Evolutionary conservation across 2,113 vertebrate genomes (phyloP).

Genomic region (Excalfactoria chinensis): DNA sequence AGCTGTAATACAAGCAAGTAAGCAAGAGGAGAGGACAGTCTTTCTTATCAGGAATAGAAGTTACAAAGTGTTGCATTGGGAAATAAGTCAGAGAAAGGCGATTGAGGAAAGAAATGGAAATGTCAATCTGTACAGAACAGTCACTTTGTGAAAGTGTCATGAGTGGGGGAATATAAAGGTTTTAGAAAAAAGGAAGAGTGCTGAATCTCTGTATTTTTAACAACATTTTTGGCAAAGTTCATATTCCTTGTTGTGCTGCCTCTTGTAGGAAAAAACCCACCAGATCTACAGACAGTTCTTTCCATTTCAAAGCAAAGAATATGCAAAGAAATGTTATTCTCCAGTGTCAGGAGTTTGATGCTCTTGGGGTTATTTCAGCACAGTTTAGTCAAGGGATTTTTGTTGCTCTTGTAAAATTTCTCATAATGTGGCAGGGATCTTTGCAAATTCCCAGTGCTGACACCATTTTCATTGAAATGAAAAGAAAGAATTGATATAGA

Average conservation of each 20-base stretch:
- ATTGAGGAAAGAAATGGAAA: background rate
- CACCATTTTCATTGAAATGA: background rate
- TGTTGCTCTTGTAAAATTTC: background rate
- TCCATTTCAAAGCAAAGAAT: background rate
- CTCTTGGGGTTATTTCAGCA: background rate
- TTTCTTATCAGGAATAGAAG: background rate
- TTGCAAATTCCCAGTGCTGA: background rate
- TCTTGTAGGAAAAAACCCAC: background rate
- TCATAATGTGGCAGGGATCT: background rate
- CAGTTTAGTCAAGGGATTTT: background rate
- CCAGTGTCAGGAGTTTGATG: fast-evolving
- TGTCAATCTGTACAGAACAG: background rate
- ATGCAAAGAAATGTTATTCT: background rate
- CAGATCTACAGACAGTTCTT: background rate
- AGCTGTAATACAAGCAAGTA: slow-evolving; percentile 6
- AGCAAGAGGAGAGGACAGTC: background rate
- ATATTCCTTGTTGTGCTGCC: background rate
- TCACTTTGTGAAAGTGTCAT: fast-evolving
- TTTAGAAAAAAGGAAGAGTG: background rate
- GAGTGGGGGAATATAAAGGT: background rate
- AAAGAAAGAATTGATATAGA: background rate
- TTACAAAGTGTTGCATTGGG: background rate
- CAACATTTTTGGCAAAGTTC: background rate
- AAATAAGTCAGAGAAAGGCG: background rate
- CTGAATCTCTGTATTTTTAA: background rate